Conservation (phyloP, 2,797 vertebrate species). For the Channa striata region DNA sequence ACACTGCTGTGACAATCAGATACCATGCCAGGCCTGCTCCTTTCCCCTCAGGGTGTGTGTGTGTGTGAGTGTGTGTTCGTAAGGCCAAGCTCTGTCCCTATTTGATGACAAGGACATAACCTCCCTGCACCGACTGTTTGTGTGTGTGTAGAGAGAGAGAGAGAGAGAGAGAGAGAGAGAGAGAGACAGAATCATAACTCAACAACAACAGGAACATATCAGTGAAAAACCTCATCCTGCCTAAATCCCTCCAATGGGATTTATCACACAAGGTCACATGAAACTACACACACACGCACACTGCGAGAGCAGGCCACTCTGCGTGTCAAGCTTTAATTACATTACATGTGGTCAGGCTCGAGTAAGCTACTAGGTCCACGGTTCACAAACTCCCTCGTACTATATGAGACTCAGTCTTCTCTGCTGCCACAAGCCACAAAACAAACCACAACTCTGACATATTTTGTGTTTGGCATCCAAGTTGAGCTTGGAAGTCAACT, state of each 20-base stretch:
- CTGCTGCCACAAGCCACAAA: conserved; percentile 13
- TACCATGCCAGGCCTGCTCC: conserved; percentile 54
- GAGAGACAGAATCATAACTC: conserved; percentile 48
- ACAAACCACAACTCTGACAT: conserved; percentile 30
- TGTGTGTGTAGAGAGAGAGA: conserved; percentile 13
- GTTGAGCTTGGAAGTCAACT: conserved; percentile 21
- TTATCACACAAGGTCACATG: conserved; percentile 29
- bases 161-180: too few species aligned
- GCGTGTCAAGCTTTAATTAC: conserved; percentile 43
- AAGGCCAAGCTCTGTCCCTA: conserved; percentile 42
- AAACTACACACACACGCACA: conserved; percentile 12
- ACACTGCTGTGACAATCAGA: conserved; percentile 75
- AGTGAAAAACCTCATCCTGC: conserved; percentile 54
- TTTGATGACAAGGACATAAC: conserved; percentile 74
- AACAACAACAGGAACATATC: conserved; percentile 44
- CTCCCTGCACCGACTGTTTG: conserved; percentile 31
- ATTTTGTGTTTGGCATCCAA: conserved; percentile 34
- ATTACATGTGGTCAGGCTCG: conserved; percentile 34
- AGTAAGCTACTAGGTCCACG: background rate
- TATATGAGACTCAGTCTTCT: background rate
- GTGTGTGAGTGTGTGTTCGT: conserved; percentile 27
- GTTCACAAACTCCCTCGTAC: background rate
- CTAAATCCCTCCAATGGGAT: conserved; percentile 60
- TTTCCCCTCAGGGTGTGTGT: conserved; percentile 48
- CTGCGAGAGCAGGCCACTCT: background rate